Base-by-base conservation (phyloP, 2,797 vertebrate genomes). In the Mus spretus region DNA sequence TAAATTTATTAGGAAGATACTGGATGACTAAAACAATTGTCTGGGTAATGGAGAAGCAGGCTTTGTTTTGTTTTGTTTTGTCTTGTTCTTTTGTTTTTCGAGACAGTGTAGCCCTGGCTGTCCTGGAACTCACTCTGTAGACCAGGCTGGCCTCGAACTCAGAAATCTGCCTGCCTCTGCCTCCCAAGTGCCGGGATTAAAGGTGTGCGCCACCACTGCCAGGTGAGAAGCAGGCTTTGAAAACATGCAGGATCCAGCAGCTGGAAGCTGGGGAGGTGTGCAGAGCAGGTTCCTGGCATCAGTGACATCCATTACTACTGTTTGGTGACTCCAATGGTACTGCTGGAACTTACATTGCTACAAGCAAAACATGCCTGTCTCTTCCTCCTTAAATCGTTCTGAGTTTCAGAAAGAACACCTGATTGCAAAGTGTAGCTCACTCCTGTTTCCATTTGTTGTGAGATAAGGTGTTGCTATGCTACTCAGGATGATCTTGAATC, bases 1-100 rank as follows among this genome's bases (percentile, higher is more conserved):
- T 92, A 86, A 90, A 92, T 82, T 77, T 95, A 89, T 93, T 92
- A 92, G 44, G 78, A 94, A 59, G 83, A 63, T 92, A 40, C 70
- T 63, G 24, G 55, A 77, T 96, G 91, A 96, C 85, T 96, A 65
- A 92, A 55, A 15, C 90, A 57, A 74, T 72, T 95, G 94, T 70
- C 63, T 77, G 63, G 79, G 40, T 81, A 93, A 59, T 67, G 61
- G 63, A 95, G 80, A 94, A 37, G 24, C 50, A 59, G 91, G 20
- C 90, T 90, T 90, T 57, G 55, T 50, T 50, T 50, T 50, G 47
- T 50, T 6, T 50, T 50, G 9, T 50, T 47, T 47, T 47, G 47
- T 47, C 7, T 47, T 47, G 47, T 50, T 50, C 4, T 47, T 47
- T 47, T 47, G 44, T 47, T 50, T 50, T 50, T 10, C 47, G 1